Conservation (phyloP, 2,797 vertebrate genomes). For the Pelodytes ibericus region DNA sequence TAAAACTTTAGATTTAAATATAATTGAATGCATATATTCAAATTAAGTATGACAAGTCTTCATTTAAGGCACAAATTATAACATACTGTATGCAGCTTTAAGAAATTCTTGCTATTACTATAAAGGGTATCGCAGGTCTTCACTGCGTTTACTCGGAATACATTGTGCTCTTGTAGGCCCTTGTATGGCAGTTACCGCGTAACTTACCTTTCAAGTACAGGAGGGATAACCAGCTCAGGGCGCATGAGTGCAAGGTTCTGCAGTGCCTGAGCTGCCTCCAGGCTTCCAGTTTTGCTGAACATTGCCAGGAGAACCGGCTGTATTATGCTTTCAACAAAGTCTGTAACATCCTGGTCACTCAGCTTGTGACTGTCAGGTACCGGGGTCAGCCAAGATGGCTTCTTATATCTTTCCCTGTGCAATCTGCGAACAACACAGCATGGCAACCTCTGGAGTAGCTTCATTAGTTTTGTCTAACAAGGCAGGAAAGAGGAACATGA, state of each 20-base stretch:
- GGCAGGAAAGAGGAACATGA: not conserved
- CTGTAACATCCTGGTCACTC: slow-evolving; percentile 91
- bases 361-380: slow-evolving; percentile 93
- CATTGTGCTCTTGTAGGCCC: too few species aligned
- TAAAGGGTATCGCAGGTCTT: too few species aligned
- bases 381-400: slow-evolving; percentile 87
- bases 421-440: slow-evolving; percentile 88
- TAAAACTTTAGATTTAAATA: too few species aligned
- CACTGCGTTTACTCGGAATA: too few species aligned
- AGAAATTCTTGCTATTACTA: too few species aligned
- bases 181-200: not conserved
- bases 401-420: slow-evolving; percentile 92
- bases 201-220: slow-evolving; percentile 91
- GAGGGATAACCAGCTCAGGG: slow-evolving; percentile 94
- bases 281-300: slow-evolving; percentile 98
- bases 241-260: slow-evolving; percentile 96
- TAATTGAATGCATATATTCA: too few species aligned
- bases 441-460: slow-evolving; percentile 90
- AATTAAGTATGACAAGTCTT: too few species aligned
- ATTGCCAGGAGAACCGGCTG: slow-evolving; percentile 95
- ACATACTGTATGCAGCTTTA: too few species aligned
- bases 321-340: slow-evolving; percentile 93
- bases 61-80: too few species aligned
- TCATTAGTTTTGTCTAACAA: slow-evolving; percentile 94
- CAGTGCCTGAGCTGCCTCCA: slow-evolving; percentile 94